Evolutionary conservation across 2,797 vertebrate species (phyloP).

Genomic region (Pangasius mekongensis): DNA sequence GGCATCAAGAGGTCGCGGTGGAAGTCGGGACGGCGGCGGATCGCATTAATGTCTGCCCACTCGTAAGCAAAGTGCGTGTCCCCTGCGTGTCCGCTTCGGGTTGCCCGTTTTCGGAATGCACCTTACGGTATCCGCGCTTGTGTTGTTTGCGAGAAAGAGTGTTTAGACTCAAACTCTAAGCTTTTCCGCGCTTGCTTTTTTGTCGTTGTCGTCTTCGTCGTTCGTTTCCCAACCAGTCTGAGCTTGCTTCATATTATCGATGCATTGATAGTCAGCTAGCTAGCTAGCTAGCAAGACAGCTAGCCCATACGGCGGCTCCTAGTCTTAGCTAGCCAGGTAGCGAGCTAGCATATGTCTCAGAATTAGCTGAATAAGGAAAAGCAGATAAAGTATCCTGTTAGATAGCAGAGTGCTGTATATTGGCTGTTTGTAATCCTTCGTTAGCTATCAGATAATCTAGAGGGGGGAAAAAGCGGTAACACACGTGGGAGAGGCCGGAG

Average conservation of each 20-base stretch:
- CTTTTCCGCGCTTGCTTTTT: constrained; percentile 39
- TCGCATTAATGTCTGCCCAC: constrained; percentile 69
- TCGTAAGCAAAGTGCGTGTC: constrained; percentile 78
- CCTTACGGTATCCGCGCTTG: constrained; percentile 58
- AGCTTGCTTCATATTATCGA: constrained; percentile 66
- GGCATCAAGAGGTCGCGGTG: constrained; percentile 76
- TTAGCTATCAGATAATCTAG: constrained; percentile 59
- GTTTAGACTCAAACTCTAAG: constrained; percentile 54
- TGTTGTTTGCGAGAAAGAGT: constrained; percentile 53
- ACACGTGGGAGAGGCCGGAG: constrained; percentile 65
- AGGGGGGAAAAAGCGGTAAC: constrained; percentile 35
- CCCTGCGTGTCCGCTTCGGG: constrained; percentile 81
- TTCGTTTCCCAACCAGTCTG: constrained; percentile 48
- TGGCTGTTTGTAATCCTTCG: constrained; percentile 31
- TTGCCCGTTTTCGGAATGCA: constrained; percentile 74
- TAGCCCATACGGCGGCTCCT: constrained; percentile 27
- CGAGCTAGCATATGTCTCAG: not conserved
- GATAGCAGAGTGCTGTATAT: constrained; percentile 56
- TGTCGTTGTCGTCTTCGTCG: constrained; percentile 43
- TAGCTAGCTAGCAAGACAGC: constrained; percentile 57
- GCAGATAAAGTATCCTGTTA: constrained; percentile 49
- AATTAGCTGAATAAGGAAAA: not conserved
- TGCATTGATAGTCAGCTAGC: constrained; percentile 66
- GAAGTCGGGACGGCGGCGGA: constrained; percentile 77
- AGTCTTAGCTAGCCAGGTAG: constrained; percentile 61